These are phyloP conservation scores for Spatulosminthurus flaviceps DNA, from an alignment of 2,888 invertebrate species.

Conservation along the genomic window DNA sequence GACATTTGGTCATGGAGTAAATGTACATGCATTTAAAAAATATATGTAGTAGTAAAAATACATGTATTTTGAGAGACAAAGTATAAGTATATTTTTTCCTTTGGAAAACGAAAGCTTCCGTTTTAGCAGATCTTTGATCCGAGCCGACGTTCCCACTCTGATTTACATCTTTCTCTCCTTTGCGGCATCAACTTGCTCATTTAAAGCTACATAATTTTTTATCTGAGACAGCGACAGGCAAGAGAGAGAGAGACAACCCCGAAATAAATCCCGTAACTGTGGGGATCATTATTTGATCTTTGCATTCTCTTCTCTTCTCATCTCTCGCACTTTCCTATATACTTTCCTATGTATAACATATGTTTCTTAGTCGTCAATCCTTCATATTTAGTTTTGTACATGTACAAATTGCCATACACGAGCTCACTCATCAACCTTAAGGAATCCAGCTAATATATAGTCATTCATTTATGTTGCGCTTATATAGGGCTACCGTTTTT, in stretches of 20 bases:
- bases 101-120: constrained; percentile 48
- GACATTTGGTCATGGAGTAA: constrained; percentile 8
- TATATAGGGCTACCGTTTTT: too few relatives aligned
- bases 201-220: constrained; percentile 52
- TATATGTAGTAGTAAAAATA: too few relatives aligned
- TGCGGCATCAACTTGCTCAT: constrained; percentile 50
- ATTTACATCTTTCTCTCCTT: constrained; percentile 51
- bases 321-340: constrained; percentile 16
- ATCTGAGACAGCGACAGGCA: constrained; percentile 37
- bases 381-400: background rate
- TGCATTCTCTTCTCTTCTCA: background rate
- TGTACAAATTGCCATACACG: background rate
- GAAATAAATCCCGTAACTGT: constrained; percentile 49
- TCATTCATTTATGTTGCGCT: too few relatives aligned
- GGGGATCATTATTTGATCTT: constrained; percentile 37
- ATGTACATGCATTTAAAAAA: too few relatives aligned
- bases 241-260: constrained; percentile 29
- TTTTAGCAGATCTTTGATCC: constrained; percentile 57
- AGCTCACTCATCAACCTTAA: too few relatives aligned
- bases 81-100: background rate
- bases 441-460: too few relatives aligned
- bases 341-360: background rate
- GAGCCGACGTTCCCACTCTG: constrained; percentile 51
- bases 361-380: background rate
- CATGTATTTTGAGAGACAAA: too few relatives aligned